Percentiles rank a stretch among this genome's conserved stretches.
Conservation (phyloP, 92 coral and sea anemone genomes). For the Galaxea fascicularis region DNA sequence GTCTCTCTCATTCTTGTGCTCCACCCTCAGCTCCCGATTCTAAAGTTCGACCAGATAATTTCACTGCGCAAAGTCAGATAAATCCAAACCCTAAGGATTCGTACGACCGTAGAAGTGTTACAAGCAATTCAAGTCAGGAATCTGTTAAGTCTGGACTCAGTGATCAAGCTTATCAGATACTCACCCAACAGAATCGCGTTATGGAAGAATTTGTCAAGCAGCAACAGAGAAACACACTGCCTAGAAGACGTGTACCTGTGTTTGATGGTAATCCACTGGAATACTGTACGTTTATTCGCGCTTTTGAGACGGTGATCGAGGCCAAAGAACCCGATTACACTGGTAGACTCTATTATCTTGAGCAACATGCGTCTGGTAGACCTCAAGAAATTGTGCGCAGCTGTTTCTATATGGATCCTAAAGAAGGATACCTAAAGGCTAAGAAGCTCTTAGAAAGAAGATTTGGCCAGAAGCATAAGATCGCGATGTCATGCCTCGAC, state of each 20-base stretch:
- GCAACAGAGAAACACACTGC: slow-evolving; percentile 24
- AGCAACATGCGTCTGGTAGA: slow-evolving; percentile 32
- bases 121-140: background rate
- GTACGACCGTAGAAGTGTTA: background rate
- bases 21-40: background rate
- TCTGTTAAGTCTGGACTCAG: slow-evolving; percentile 20
- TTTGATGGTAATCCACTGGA: slow-evolving; percentile 31
- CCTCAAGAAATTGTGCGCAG: slow-evolving; percentile 39
- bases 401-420: slow-evolving; percentile 22
- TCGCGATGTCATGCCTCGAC: slow-evolving; percentile 45
- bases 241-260: slow-evolving; percentile 25
- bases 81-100: background rate
- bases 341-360: slow-evolving; percentile 37
- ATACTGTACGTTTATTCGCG: slow-evolving; percentile 25
- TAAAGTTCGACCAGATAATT: background rate
- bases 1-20: background rate
- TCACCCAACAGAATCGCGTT: too few species aligned
- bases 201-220: too few species aligned
- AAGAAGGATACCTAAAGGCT: slow-evolving; percentile 22
- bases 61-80: too few species aligned
- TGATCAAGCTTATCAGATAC: too few species aligned
- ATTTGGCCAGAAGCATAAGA: slow-evolving; percentile 42
- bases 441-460: slow-evolving; percentile 21
- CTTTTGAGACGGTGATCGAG: slow-evolving; percentile 29
- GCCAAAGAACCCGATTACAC: slow-evolving; percentile 12